These are phyloP conservation scores for Sclerurus mexicanus DNA, from an alignment of 2,113 vertebrate genomes.

Conservation along the genomic window DNA sequence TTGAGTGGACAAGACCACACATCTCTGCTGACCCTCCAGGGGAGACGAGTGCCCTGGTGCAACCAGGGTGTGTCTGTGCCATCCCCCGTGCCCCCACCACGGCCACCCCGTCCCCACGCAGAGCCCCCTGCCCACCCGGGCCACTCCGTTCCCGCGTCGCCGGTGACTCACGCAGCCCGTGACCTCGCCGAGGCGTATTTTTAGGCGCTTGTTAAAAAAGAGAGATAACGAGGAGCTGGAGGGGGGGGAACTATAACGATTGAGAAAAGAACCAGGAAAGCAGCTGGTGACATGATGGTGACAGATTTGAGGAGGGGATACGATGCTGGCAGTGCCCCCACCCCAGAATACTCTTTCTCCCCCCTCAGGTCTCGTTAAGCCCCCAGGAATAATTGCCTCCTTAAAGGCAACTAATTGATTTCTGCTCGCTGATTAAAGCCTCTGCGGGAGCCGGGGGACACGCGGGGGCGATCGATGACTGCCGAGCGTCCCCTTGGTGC, in stretches of 20 bases:
- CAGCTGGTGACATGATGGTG: neutral
- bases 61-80: neutral
- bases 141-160: neutral
- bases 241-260: neutral
- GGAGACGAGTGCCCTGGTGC: accelerated
- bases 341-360: neutral
- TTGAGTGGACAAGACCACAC: neutral
- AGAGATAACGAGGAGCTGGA: neutral
- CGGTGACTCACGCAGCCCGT: conserved; percentile 2
- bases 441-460: conserved; percentile 46
- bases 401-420: conserved; percentile 78
- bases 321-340: neutral
- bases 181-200: conserved; percentile 8
- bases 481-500: neutral
- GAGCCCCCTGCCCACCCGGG: neutral
- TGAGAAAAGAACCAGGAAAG: neutral
- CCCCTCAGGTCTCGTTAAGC: neutral
- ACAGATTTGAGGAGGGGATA: neutral
- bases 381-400: conserved; percentile 44
- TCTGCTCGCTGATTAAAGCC: conserved; percentile 71
- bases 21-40: neutral
- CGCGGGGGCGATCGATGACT: neutral
- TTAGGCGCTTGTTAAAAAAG: conserved; percentile 35
- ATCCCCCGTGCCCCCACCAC: accelerated
- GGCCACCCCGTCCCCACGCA: neutral